Evolutionary conservation across 1,140 invertebrate species (phyloP), one percentile per base, ranked within the genome.

Genomic region (Lepidurus couesii): DNA sequence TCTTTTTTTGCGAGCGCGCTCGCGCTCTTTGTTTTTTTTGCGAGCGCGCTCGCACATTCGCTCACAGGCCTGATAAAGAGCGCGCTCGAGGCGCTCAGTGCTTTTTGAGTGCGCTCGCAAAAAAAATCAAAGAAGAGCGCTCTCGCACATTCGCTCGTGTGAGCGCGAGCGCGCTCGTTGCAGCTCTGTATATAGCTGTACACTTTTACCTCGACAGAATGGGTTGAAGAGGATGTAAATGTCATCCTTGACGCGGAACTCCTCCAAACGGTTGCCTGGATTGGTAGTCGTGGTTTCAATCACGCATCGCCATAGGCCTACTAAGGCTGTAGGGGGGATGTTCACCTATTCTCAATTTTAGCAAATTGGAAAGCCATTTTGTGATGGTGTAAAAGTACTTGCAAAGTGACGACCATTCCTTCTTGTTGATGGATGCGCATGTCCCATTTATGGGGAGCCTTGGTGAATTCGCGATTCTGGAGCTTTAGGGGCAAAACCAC

Each of bases 211-310:
- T 84, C 83, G 79, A 80, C 84, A 84, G 85, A 86, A 87, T 26
- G 87, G 85, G 81, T 87, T 87, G 80, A 87, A 88, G n/a, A 88
- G 81, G 34, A 88, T 83, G 79, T 86, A 88, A 53, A 88, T 84
- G 10, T 81, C 85, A 73, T 85, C 84, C 16, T 83, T 81, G 47
- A 81, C 83, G 16, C 75, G 75, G 80, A 77, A 81, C 11, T 81
- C 45, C 21, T 81, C 80, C 65, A 79, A 78, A 7, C 75, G 76
- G 5, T 80, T 79, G 43, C 84, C 81, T 4, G 80, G 75, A 21
- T 73, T 81, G 65, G 81, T 83, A 7, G 84, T 82, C 45, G 84
- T 83, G 0, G 86, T 84, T n/a, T 85, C 82, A 10, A 88, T 81
- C 75, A 84, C 84, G 45, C 87, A 81, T 7, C 81, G 80, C 87